Evolutionary conservation across 2,797 vertebrate species (phyloP).

Genomic region (Pterois miles): DNA sequence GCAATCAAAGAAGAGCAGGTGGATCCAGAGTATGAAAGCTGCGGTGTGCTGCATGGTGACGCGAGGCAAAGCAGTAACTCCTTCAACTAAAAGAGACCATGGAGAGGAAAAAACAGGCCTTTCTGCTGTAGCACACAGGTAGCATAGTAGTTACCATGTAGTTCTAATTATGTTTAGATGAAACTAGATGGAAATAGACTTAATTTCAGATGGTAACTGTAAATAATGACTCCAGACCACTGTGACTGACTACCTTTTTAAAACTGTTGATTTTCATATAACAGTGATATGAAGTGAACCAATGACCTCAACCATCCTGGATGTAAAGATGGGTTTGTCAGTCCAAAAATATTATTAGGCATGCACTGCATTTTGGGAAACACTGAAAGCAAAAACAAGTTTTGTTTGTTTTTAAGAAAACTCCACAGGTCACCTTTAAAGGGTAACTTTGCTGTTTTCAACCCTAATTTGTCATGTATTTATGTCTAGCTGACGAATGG

Average conservation of each 20-base stretch:
- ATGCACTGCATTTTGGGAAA: not conserved
- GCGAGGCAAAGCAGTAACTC: constrained; percentile 64
- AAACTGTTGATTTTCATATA: not conserved
- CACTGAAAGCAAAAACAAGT: not conserved
- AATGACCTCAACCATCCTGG: not conserved
- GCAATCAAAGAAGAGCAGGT: constrained; percentile 96
- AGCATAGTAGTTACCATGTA: not conserved
- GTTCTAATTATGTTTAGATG: not conserved
- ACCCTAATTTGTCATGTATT: accelerated
- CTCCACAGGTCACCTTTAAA: not conserved
- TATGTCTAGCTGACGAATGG: too few species aligned
- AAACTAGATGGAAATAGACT: not conserved
- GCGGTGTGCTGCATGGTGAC: constrained; percentile 78
- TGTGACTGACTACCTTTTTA: not conserved
- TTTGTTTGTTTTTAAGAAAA: not conserved
- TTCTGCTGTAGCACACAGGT: constrained; percentile 51
- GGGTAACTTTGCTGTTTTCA: too few species aligned
- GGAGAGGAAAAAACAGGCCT: constrained; percentile 26
- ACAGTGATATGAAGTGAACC: not conserved
- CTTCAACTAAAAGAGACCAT: constrained; percentile 54
- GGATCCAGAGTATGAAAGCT: constrained; percentile 94
- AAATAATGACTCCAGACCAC: not conserved
- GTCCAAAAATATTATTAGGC: not conserved
- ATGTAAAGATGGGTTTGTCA: not conserved
- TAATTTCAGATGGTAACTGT: not conserved